Evolutionary conservation across 37 sponge, comb jelly and placozoan genomes (phyloP).

Genomic region (Crambe crambe): DNA sequence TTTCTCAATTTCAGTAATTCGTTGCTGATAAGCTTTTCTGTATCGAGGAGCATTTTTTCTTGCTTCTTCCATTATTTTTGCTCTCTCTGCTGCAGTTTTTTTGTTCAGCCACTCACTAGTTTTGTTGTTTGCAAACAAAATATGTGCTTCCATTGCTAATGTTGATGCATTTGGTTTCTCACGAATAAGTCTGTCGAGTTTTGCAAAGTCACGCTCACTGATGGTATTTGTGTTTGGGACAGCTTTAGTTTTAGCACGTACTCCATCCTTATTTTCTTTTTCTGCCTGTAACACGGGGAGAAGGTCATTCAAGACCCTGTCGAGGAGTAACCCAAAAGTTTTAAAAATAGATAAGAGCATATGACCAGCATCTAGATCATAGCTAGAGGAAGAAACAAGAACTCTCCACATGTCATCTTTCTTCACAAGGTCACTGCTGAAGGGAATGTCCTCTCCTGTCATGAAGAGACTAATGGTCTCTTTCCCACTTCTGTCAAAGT

Average conservation of each 20-base stretch:
- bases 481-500: too few species aligned
- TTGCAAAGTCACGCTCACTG: conserved; percentile 49
- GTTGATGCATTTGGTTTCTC: conserved; percentile 39
- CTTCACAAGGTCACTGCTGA: too few species aligned
- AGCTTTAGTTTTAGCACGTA: conserved; percentile 16
- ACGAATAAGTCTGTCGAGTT: conserved; percentile 26
- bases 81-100: conserved; percentile 9
- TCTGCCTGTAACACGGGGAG: neutral
- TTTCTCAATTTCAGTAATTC: neutral
- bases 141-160: conserved; percentile 13
- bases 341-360: conserved; percentile 1
- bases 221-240: conserved; percentile 39
- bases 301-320: neutral
- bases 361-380: neutral
- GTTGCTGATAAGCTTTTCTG: conserved; percentile 8
- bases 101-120: conserved; percentile 33
- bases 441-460: too few species aligned
- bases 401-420: too few species aligned
- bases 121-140: conserved; percentile 44
- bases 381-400: neutral
- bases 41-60: conserved; percentile 2
- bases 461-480: too few species aligned
- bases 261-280: too few species aligned
- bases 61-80: conserved; percentile 2
- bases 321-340: neutral